Percentiles rank a stretch among this genome's conserved stretches.
These are phyloP conservation scores for Pachyuromys duprasi DNA, from an alignment of 2,797 vertebrate species.

Conservation along the genomic window DNA sequence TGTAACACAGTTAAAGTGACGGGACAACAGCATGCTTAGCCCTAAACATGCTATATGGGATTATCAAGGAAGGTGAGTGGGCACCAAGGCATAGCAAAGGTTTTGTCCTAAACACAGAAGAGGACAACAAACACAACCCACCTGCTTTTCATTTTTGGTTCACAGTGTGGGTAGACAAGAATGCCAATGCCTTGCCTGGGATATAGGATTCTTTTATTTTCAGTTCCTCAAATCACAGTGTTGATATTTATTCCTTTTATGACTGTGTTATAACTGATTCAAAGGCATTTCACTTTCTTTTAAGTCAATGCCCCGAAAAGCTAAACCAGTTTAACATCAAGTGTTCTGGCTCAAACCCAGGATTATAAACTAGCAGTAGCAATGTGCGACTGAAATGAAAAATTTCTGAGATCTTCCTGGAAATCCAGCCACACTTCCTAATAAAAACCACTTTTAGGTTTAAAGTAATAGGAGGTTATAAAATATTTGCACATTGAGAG, in stretches of 20 bases:
- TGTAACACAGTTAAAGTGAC: background rate
- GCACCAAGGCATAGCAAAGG: background rate
- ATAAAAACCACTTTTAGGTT: slow-evolving; percentile 60
- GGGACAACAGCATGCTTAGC: background rate
- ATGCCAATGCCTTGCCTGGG: background rate
- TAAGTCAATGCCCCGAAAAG: slow-evolving; percentile 37
- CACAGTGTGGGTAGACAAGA: background rate
- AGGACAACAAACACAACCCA: background rate
- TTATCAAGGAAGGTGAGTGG: background rate
- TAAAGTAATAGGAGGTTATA: slow-evolving; percentile 39
- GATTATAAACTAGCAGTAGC: background rate
- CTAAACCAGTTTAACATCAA: slow-evolving; percentile 13
- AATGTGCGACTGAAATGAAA: slow-evolving; percentile 31
- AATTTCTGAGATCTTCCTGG: slow-evolving; percentile 40
- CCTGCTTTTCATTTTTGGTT: background rate
- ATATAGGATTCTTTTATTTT: background rate
- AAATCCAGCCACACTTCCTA: slow-evolving; percentile 34
- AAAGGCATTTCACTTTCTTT: slow-evolving; percentile 56
- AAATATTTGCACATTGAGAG: slow-evolving; percentile 49
- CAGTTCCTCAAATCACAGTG: slow-evolving; percentile 31
- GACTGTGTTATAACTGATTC: background rate
- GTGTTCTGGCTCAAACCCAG: slow-evolving; percentile 24
- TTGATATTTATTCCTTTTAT: slow-evolving; percentile 50
- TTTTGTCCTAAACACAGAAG: background rate
- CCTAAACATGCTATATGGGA: background rate